A percentile compares a stretch with the other conserved stretches of the same genome.
These are phyloP conservation scores for Cinclus cinclus DNA, from an alignment of 2,113 vertebrate genomes.

Conservation along the genomic window DNA sequence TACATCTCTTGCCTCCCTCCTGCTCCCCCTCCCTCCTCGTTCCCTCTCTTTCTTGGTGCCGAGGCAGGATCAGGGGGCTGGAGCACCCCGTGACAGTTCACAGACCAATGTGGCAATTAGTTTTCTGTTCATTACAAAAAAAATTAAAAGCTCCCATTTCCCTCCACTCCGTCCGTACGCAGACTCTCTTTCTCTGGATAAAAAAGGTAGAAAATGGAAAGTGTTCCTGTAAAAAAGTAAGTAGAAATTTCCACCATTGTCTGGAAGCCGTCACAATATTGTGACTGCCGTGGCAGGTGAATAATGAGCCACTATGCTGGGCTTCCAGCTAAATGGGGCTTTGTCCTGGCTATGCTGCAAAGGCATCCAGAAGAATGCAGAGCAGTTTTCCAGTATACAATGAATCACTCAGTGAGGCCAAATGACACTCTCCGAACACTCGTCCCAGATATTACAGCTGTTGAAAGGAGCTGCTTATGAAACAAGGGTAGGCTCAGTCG, in stretches of 20 bases:
- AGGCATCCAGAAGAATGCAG: constrained; percentile 61
- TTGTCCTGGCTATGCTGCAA: constrained; percentile 50
- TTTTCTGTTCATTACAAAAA: not conserved
- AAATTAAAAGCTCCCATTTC: not conserved
- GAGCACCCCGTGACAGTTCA: not conserved
- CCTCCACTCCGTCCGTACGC: not conserved
- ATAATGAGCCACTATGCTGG: constrained; percentile 41
- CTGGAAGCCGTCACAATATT: constrained; percentile 11
- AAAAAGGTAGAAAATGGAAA: not conserved
- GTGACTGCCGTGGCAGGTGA: constrained; percentile 44
- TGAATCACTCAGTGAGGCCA: constrained; percentile 71
- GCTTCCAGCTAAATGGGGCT: constrained; percentile 50
- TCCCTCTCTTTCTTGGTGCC: not conserved
- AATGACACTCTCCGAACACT: constrained; percentile 31
- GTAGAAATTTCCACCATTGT: constrained; percentile 31
- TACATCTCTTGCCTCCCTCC: not conserved
- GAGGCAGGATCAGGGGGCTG: not conserved
- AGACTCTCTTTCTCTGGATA: not conserved
- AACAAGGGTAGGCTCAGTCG: constrained; percentile 51
- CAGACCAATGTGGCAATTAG: not conserved
- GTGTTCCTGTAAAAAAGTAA: not conserved
- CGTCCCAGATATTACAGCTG: constrained; percentile 63
- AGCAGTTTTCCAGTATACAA: constrained; percentile 61
- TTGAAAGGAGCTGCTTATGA: constrained; percentile 58
- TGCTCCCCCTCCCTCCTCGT: not conserved